Base-by-base conservation (phyloP, 2,113 vertebrate species). In the Catharus fuscescens region DNA sequence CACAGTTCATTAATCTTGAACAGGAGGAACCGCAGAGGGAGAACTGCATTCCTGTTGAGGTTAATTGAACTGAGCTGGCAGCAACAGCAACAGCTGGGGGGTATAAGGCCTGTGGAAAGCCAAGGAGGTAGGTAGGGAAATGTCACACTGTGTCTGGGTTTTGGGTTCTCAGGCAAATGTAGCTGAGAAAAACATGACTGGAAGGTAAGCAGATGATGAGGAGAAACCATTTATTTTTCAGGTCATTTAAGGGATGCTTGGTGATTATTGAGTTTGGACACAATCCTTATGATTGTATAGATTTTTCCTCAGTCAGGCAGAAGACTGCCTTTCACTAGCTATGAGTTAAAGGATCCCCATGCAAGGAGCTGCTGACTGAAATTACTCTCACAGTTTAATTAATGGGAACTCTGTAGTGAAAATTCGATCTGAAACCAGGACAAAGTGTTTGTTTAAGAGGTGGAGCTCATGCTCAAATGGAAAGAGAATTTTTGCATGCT, bases 1-100 rank as follows among this genome's bases (percentile, higher is more conserved):
- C 36, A 91, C 62, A 95, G 57, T 92, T 97, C 81, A 93, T 96
- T 82, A 72, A 91, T 88, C 77, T 50, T 76, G 76, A 95, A 83
- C 52, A 77, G 86, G 94, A 90, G 96, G 95, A 97, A 94, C 80
- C 40, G 25, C 70, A 69, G 73, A 85, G 83, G 81, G 74, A 81
- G 47, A 62, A 34, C 56, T 81, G 47, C 67, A 81, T 95, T 76
- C 74, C 83, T 76, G 36, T 38, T 66, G 80, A 86, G 91, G 85
- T 96, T 97, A 95, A 94, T 56, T 94, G 79, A 93, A 91, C 1
- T 1, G 50, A 86, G 82, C 65, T 90, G 83, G 83, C 59, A 90
- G 79, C 44, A 82, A 52, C 24, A 61, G 54, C 47, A 86, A 81
- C 54, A 73, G 88, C 79, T 77, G 48, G 60, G 45, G 83, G 50